Conservation (phyloP, 30 jellyfish, hydroid and myxozoan genomes). For the Hydra vulgaris region DNA sequence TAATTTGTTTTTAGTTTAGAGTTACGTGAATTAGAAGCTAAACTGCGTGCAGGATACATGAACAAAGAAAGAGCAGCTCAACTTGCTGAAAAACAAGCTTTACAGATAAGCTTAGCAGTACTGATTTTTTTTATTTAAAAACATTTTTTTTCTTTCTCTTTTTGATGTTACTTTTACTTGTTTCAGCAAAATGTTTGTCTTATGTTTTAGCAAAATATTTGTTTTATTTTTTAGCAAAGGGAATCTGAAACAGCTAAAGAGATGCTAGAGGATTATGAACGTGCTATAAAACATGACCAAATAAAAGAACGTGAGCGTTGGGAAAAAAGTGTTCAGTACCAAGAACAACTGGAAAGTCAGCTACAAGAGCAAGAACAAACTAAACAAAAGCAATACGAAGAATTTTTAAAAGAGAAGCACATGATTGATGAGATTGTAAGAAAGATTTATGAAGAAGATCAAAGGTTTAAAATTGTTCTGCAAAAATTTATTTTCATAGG, state of each 20-base stretch:
- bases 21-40: constrained; percentile 80
- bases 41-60: constrained; percentile 94
- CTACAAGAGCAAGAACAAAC: constrained; percentile 64
- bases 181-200: background rate
- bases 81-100: constrained; percentile 66
- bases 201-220: constrained; percentile 20
- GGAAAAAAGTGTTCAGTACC: constrained; percentile 78
- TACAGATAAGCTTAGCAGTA: background rate
- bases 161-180: background rate
- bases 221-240: constrained; percentile 19
- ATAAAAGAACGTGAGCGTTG: constrained; percentile 50
- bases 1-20: constrained; percentile 38
- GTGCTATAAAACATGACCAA: constrained; percentile 61
- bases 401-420: constrained; percentile 74
- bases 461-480: constrained; percentile 31
- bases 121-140: background rate
- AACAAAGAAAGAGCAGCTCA: constrained; percentile 88
- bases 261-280: constrained; percentile 45
- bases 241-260: constrained; percentile 60
- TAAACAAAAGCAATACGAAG: constrained; percentile 82
- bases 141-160: background rate
- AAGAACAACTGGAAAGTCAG: constrained; percentile 75
- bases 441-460: constrained; percentile 88
- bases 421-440: constrained; percentile 93
- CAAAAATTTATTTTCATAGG: background rate